phyloP scores from a whole-genome alignment of 1,140 invertebrate species.

The Thalassaphorura encarpata region DNA sequence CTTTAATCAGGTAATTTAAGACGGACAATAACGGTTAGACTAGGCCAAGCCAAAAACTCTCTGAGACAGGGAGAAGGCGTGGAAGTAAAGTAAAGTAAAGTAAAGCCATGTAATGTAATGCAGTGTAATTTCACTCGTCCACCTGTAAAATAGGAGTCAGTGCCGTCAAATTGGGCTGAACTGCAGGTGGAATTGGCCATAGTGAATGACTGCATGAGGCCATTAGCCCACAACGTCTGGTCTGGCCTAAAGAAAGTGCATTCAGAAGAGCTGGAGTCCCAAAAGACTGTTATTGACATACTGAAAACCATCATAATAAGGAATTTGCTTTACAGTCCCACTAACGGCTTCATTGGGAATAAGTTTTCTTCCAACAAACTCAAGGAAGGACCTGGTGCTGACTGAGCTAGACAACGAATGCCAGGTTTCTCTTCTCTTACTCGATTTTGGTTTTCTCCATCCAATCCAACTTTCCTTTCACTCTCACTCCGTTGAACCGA shows the following conservation, averaged over 20 bases:
- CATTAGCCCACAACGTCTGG: too few species aligned
- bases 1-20: conserved; percentile 11
- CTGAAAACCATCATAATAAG: conserved; percentile 22
- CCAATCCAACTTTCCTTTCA: too few species aligned
- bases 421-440: too few species aligned
- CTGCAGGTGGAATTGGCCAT: too few species aligned
- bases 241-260: too few species aligned
- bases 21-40: neutral
- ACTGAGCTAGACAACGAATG: too few species aligned
- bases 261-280: too few species aligned
- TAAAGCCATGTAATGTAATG: neutral
- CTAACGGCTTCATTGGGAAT: conserved; percentile 25
- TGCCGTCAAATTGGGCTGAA: neutral
- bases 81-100: neutral
- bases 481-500: too few species aligned
- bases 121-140: conserved; percentile 1
- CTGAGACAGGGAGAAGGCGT: neutral
- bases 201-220: too few species aligned
- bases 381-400: too few species aligned
- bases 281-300: conserved; percentile 26
- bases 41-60: neutral
- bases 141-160: neutral
- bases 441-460: too few species aligned
- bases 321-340: conserved; percentile 15
- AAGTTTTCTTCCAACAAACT: neutral